Base-by-base conservation (phyloP, 1,140 invertebrate species). In the Callitettix versicolor region DNA sequence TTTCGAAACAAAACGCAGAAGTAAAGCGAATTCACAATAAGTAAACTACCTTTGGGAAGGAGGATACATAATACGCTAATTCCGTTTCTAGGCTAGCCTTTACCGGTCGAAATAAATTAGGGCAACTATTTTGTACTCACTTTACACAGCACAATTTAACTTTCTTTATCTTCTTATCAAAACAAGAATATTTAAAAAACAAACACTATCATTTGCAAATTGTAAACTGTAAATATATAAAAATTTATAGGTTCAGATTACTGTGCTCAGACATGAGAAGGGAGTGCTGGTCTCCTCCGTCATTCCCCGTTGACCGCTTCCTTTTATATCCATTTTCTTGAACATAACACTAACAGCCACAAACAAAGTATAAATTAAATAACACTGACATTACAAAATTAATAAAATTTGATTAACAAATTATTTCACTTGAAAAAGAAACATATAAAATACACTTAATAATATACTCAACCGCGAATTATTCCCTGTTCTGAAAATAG, bases 401-500 rank as follows among this genome's bases (percentile, higher is more conserved):
- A 21, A 55, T 14, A 33, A 42, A 22, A 30, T 26, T n/a, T 1
- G 20, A 49, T n/a, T 33, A 55, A n/a, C 40, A 46, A 21, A 18
- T 34, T 49, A 49, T 55, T 48, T 55, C 54, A 49, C 54, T 46
- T 17, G 14, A 56, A 46, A 57, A 57, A 21, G 53, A 60, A 36
- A 56, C 38, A 54, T 46, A 46, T 44, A 58, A 38, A 33, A 33
- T 41, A 46, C 51, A 54, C 46, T 38, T 40, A 42, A 46, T 46
- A 38, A 58, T 15, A 20, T 55, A 47, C 21, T 43, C 26, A 46
- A 47, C 54, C 36, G 33, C 21, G 47, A 30, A 21, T 47, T 55
- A 40, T 53, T 14, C 38, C 53, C 44, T 52, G 48, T 40, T 42
- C 56, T 58, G 59, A 60, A 60, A 60, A 60, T 60, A 60, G 54